Evolutionary conservation across 2,113 vertebrate genomes (phyloP), one percentile per base, ranked within the genome.

Genomic region (Stegostoma tigrinum): DNA sequence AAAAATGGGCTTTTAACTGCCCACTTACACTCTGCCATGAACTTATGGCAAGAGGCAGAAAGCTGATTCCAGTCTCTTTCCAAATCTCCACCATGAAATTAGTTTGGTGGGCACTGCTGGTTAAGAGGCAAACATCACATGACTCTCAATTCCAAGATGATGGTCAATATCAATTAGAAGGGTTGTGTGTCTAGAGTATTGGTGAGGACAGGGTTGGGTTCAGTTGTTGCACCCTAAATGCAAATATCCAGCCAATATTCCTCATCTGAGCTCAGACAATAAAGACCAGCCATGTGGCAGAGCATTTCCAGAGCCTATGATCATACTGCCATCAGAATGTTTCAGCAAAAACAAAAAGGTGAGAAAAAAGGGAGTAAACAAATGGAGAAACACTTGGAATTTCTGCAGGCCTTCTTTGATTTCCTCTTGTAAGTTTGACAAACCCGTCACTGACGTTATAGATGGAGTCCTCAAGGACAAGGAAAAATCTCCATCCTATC

Each of bases 311-410:
- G 87, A 90, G 52, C 27, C 86, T 23, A 24, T 89, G 8, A 2
- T 55, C 5, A 3, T 61, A 34, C 23, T 14, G 52, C 5, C n/a
- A 17, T 6, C 15, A 91, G 1, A 91, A 27, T 91, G 34, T 64
- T 66, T 83, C 38, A 83, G n/a, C n/a, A 83, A 52, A 6, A 19
- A 90, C 3, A 52, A 10, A n/a, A 91, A 90, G 30, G n/a, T 38
- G 17, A 87, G 27, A 23, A 66, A n/a, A 91, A 3, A 30, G 42
- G n/a, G 1, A 42, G 38, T 0, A 38, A 91, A 38, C 17, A 23
- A 64, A 66, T 34, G 23, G 66, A 91, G 55, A 6, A 78, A 21
- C 95, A 61, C 48, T 1, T 0, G 17, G 24, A 0, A 0, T 34
- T 61, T 55, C 52, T 64, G 52, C 52, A 34, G 24, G 12, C 27